Evolutionary conservation across 2,888 invertebrate genomes (phyloP).

Genomic region (Stenurella melanura): DNA sequence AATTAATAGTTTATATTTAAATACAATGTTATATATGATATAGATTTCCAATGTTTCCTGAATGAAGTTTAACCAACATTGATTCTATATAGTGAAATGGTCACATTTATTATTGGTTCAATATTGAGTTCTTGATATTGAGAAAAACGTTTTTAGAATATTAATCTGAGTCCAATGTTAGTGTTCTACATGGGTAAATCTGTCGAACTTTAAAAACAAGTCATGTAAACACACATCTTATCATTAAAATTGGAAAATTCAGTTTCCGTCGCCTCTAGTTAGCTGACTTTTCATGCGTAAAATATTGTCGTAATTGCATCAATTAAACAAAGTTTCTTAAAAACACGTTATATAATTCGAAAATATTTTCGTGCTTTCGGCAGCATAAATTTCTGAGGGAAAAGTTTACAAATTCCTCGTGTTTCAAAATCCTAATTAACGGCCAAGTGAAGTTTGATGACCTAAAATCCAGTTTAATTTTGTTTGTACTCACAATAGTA

Average conservation of each 20-base stretch:
- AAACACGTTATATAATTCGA: neutral
- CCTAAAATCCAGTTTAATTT: slow-evolving; percentile 34
- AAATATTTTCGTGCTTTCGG: neutral
- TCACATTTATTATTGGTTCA: too few species aligned
- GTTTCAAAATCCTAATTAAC: slow-evolving; percentile 17
- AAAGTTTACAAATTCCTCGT: slow-evolving; percentile 7
- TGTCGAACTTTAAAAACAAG: neutral
- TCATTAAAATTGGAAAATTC: slow-evolving; percentile 16
- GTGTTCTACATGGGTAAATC: too few species aligned
- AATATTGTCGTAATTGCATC: slow-evolving; percentile 13
- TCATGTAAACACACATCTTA: neutral
- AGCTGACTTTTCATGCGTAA: slow-evolving; percentile 19
- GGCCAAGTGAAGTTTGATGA: slow-evolving; percentile 21
- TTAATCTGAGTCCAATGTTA: too few species aligned
- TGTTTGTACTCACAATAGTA: slow-evolving; percentile 29
- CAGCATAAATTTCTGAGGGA: neutral
- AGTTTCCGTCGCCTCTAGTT: slow-evolving; percentile 15
- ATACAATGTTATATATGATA: too few species aligned
- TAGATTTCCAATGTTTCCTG: too few species aligned
- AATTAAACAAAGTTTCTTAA: neutral
- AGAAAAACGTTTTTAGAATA: too few species aligned
- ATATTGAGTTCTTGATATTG: too few species aligned
- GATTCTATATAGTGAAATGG: too few species aligned
- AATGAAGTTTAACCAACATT: too few species aligned
- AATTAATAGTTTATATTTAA: too few species aligned